A percentile compares a stretch with the other conserved stretches of the same genome.
Evolutionary conservation across 2,888 invertebrate genomes (phyloP).

Genomic region (Disparrhopalites patrizii): DNA sequence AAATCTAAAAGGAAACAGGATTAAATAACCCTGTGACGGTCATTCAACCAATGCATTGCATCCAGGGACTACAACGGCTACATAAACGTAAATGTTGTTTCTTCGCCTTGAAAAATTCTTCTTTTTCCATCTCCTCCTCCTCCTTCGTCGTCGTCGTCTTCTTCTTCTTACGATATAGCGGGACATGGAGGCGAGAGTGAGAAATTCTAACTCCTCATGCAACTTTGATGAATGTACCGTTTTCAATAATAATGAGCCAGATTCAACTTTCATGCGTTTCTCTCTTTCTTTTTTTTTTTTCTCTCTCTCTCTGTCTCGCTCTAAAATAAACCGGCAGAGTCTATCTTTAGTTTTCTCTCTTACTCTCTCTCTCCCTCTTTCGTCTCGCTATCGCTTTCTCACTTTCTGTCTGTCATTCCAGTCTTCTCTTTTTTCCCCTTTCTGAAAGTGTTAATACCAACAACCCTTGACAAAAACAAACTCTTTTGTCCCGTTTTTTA

Average conservation of each 20-base stretch:
- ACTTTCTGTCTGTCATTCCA: too few species aligned
- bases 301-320: constrained; percentile 3
- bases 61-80: too few species aligned
- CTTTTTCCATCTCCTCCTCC: too few species aligned
- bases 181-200: constrained; percentile 18
- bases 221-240: constrained; percentile 37
- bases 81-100: too few species aligned
- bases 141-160: too few species aligned
- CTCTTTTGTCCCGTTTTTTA: too few species aligned
- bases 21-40: constrained; percentile 45
- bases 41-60: constrained; percentile 45
- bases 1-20: constrained; percentile 42
- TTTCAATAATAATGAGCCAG: constrained; percentile 35
- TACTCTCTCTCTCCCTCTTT: not conserved
- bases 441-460: too few species aligned
- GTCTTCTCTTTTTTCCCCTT: not conserved
- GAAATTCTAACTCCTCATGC: constrained; percentile 6
- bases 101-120: constrained; percentile 33
- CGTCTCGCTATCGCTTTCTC: not conserved
- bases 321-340: too few species aligned
- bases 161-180: constrained; percentile 9
- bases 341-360: not conserved
- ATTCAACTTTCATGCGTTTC: constrained; percentile 2
- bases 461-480: too few species aligned
- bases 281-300: constrained; percentile 1